A percentile compares a stretch with the other conserved stretches of the same genome.
Evolutionary conservation across 2,888 invertebrate genomes (phyloP).

Genomic region (Meliscaeva auricollis): DNA sequence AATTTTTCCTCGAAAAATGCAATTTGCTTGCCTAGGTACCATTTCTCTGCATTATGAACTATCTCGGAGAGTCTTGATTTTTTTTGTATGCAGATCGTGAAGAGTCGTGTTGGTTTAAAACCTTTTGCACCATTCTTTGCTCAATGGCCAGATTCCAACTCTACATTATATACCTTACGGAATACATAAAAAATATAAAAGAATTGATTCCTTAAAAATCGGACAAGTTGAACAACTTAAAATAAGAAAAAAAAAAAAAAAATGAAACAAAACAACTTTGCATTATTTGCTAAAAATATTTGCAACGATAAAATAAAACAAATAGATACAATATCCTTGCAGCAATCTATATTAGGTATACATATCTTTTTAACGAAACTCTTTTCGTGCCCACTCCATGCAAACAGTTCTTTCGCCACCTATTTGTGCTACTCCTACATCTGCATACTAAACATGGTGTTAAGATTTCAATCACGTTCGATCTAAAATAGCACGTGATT

Average conservation of each 20-base stretch:
- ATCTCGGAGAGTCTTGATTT: too few relatives aligned
- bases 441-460: conserved; percentile 57
- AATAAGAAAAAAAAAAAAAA: background rate
- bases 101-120: too few relatives aligned
- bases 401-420: conserved; percentile 71
- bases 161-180: too few relatives aligned
- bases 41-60: too few relatives aligned
- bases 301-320: background rate
- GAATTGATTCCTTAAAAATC: too few relatives aligned
- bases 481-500: conserved; percentile 70
- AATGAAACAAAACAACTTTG: background rate
- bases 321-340: conserved; percentile 5
- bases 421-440: conserved; percentile 67
- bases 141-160: too few relatives aligned
- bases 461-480: conserved; percentile 74
- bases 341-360: background rate
- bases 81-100: too few relatives aligned
- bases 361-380: conserved; percentile 31
- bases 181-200: too few relatives aligned
- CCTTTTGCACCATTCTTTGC: too few relatives aligned
- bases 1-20: too few relatives aligned
- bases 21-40: too few relatives aligned
- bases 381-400: conserved; percentile 37
- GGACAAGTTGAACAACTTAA: too few relatives aligned
- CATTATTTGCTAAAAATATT: conserved; percentile 1